Evolutionary conservation across 2,113 vertebrate genomes (phyloP), one percentile per base, ranked within the genome.

Genomic region (Ammospiza caudacuta): DNA sequence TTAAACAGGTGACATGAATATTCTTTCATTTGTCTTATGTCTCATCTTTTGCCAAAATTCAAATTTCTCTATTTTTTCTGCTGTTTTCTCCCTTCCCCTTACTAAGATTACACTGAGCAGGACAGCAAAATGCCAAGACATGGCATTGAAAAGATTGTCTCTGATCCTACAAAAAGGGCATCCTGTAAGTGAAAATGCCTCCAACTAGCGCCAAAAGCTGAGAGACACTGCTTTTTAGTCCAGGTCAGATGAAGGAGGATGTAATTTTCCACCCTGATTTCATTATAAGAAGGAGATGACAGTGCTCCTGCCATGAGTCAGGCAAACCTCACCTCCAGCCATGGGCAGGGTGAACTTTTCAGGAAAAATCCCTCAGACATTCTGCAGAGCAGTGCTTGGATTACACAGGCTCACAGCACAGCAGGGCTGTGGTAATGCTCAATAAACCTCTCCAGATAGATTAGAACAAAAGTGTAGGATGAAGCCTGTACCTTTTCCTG

Each of bases 241-340:
- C 61, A 43, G 47, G 55, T 46, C 29, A 78, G 57, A 43, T 12
- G 14, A 70, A 91, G 44, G 22, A 79, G 72, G 43, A 44, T 37
- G 66, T 24, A 3, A 55, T 68, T 75, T 70, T 22, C 54, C 78
- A 87, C 3, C 12, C 29, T 4, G 0, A 0, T 31, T 81, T 67
- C 69, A 39, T 64, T 27, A 64, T 24, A 25, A 75, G 49, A 43
- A 92, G 39, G 37, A 57, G 72, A 44, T 2, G 3, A 28, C 58
- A 43, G 15, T 1, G 55, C 47, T 68, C 58, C 41, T 70, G 64
- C 41, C 35, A 9, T 0, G 12, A 75, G 70, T 35, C 58, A 75
- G 43, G 57, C 39, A 83, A 79, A 68, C 11, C 33, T 90, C 67
- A 23, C 37, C 63, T 80, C 67, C 67, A 39, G 3, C 39, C 58